Evolutionary conservation across 2,888 invertebrate species (phyloP).

Genomic region (Malthinus seriepunctatus): DNA sequence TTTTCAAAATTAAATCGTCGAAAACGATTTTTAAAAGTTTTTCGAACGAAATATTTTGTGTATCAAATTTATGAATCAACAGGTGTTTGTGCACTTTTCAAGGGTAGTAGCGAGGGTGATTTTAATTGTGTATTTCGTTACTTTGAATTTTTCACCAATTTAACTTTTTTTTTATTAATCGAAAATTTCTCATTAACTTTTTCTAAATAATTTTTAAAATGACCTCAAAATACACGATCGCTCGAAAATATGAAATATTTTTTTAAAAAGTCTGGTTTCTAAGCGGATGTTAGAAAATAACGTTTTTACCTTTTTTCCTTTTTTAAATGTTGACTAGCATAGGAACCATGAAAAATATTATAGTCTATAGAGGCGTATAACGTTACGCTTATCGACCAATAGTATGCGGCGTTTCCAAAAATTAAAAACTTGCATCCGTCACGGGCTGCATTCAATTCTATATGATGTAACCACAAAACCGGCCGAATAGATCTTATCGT

Average conservation of each 20-base stretch:
- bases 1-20: too few relatives aligned
- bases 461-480: slow-evolving; percentile 10
- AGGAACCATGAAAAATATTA: slow-evolving; percentile 12
- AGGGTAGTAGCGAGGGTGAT: background rate
- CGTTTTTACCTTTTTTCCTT: background rate
- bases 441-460: slow-evolving; percentile 4
- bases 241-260: too few relatives aligned
- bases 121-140: too few relatives aligned
- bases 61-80: background rate
- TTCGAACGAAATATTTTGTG: background rate
- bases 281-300: too few relatives aligned
- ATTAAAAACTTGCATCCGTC: slow-evolving; percentile 15
- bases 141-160: too few relatives aligned
- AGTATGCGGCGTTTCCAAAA: background rate
- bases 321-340: slow-evolving; percentile 10
- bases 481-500: slow-evolving; percentile 9
- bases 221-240: too few relatives aligned
- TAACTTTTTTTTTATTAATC: too few relatives aligned
- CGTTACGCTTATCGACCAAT: slow-evolving; percentile 17
- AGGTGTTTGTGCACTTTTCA: background rate
- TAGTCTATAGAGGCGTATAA: slow-evolving; percentile 15
- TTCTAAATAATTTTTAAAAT: too few relatives aligned
- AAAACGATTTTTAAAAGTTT: background rate
- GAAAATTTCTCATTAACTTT: too few relatives aligned
- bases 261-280: too few relatives aligned